Evolutionary conservation across 2,797 vertebrate genomes (phyloP).

Genomic region (Pelodytes ibericus): DNA sequence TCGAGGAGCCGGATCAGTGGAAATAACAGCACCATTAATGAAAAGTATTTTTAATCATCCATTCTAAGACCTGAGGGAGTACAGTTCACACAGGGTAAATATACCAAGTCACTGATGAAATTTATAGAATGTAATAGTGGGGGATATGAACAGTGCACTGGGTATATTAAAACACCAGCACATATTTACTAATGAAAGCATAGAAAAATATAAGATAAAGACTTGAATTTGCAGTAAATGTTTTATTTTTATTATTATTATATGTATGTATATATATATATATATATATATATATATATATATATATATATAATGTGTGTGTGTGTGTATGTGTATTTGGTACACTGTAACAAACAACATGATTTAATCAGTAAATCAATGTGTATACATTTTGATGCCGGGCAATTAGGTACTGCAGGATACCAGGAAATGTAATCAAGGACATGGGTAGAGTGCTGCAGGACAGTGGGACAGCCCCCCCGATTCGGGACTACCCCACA

Average conservation of each 20-base stretch:
- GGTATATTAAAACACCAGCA: conserved; percentile 8
- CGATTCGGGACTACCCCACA: too few species aligned
- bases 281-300: too few species aligned
- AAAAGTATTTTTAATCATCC: conserved; percentile 39
- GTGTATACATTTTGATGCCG: too few species aligned
- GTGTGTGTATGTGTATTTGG: too few species aligned
- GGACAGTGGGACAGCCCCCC: too few species aligned
- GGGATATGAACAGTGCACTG: background rate
- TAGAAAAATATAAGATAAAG: background rate
- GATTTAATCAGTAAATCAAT: too few species aligned
- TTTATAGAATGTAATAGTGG: conserved; percentile 7
- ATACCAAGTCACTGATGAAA: conserved; percentile 24
- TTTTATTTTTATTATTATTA: background rate
- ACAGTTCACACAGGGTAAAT: conserved; percentile 19
- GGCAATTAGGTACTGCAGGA: too few species aligned
- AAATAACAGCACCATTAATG: conserved; percentile 36
- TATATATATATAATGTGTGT: too few species aligned
- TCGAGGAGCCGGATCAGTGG: conserved; percentile 31
- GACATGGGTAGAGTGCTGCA: too few species aligned
- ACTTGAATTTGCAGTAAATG: background rate
- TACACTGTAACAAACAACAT: too few species aligned
- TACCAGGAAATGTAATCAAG: too few species aligned
- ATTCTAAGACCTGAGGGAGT: conserved; percentile 20
- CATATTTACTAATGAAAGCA: background rate
- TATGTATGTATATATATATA: too few species aligned